Conservation (phyloP, 2,888 invertebrate species). For the Microctonus aethiopoides region DNA sequence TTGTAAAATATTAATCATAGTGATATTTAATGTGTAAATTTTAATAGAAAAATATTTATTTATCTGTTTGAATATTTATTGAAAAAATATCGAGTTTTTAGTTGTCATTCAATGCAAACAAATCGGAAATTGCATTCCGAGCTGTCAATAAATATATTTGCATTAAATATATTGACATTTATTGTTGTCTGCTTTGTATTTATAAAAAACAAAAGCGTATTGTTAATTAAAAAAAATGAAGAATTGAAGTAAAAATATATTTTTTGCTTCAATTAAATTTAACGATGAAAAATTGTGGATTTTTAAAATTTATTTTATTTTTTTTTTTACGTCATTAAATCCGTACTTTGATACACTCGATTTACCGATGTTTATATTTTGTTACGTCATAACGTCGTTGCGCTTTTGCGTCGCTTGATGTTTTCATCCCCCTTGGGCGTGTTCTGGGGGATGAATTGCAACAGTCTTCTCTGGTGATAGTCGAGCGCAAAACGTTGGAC, state of each 20-base stretch:
- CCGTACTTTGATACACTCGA: background rate
- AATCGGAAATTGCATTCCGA: constrained; percentile 39
- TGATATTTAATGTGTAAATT: too few relatives aligned
- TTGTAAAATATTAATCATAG: too few relatives aligned
- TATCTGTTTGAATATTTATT: too few relatives aligned
- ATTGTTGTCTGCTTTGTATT: background rate
- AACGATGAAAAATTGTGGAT: too few relatives aligned
- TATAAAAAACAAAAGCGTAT: too few relatives aligned
- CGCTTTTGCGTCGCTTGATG: constrained; percentile 1
- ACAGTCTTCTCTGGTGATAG: constrained; percentile 34
- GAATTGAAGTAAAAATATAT: too few relatives aligned
- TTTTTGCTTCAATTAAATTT: too few relatives aligned
- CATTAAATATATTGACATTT: background rate
- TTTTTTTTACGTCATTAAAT: too few relatives aligned
- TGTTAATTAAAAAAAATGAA: too few relatives aligned
- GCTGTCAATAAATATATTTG: constrained; percentile 30
- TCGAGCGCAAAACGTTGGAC: constrained; percentile 42
- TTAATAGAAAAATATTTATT: too few relatives aligned
- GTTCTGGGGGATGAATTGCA: constrained; percentile 1
- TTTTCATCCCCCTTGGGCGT: constrained; percentile 3
- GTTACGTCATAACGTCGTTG: background rate
- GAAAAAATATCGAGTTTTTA: background rate
- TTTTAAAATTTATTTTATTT: too few relatives aligned
- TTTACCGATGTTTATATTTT: background rate
- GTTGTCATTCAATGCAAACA: background rate